Evolutionary conservation across 2,797 vertebrate genomes (phyloP).

Genomic region (Poeciliopsis infans): DNA sequence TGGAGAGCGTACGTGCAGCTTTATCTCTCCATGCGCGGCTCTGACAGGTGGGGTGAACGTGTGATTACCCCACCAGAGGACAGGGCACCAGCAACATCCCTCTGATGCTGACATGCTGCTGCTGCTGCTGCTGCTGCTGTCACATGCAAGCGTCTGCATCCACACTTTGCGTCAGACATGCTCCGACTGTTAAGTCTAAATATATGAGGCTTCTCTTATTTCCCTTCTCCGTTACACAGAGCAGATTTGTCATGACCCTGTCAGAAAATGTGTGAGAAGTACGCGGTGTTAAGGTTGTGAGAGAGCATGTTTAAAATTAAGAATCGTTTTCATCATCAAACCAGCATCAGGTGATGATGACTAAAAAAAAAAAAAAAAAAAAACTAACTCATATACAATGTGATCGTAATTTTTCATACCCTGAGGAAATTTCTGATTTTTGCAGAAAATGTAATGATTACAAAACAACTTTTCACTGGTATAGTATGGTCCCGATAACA

Average conservation of each 20-base stretch:
- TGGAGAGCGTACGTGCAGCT: slow-evolving; percentile 46
- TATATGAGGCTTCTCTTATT: neutral
- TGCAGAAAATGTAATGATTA: neutral
- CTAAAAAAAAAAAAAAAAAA: neutral
- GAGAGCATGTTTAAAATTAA: neutral
- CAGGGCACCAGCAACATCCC: slow-evolving; percentile 51
- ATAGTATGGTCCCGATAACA: neutral
- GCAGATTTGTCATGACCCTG: neutral
- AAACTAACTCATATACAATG: neutral
- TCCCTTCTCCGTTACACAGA: neutral
- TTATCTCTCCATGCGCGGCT: slow-evolving; percentile 53
- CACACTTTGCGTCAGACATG: slow-evolving; percentile 28
- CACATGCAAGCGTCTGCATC: slow-evolving; percentile 32
- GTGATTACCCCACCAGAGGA: slow-evolving; percentile 45
- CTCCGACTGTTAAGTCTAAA: slow-evolving; percentile 18
- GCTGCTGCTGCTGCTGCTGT: neutral
- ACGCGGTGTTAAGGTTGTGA: neutral
- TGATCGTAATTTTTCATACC: neutral
- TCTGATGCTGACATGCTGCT: slow-evolving; percentile 43
- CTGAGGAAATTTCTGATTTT: neutral
- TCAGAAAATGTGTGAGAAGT: neutral
- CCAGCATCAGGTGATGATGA: neutral
- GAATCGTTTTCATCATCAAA: neutral
- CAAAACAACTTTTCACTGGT: neutral
- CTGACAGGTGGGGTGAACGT: slow-evolving; percentile 44